Conservation (phyloP, 2,888 invertebrate species). For the Deilephila elpenor region DNA sequence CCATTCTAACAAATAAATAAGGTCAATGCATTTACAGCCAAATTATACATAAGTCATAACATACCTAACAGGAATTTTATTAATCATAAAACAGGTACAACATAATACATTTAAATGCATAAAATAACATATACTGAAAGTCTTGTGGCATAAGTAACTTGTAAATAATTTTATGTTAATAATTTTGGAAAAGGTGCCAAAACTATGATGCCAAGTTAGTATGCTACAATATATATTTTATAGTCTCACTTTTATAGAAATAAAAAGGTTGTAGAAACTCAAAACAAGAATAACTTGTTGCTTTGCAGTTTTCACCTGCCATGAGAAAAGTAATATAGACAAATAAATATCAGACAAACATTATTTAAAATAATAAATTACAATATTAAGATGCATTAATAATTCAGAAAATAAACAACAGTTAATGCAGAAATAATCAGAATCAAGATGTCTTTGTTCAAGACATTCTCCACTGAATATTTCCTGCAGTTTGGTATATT, state of each 20-base stretch:
- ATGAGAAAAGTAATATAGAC: background rate
- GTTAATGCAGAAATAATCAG: too few relatives aligned
- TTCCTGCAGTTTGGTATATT: too few relatives aligned
- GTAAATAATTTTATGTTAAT: too few relatives aligned
- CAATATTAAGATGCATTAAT: background rate
- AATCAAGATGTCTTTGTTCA: too few relatives aligned
- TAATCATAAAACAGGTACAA: conserved; percentile 11
- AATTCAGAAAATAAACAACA: background rate
- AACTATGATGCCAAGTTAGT: background rate
- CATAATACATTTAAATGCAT: conserved; percentile 32
- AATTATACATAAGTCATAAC: background rate
- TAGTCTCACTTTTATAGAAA: too few relatives aligned
- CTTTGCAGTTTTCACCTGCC: background rate
- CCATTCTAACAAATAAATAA: background rate
- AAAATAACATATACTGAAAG: conserved; percentile 26
- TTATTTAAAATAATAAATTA: background rate
- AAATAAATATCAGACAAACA: background rate
- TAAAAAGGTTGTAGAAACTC: background rate
- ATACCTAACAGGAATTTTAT: background rate
- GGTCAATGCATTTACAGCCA: background rate
- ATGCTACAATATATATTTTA: background rate
- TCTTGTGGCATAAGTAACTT: too few relatives aligned
- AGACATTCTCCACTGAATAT: too few relatives aligned
- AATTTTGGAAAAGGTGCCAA: background rate
- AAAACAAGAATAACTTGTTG: background rate